Conservation (phyloP, 2,797 vertebrate genomes). For the Epinephelus malabaricus region DNA sequence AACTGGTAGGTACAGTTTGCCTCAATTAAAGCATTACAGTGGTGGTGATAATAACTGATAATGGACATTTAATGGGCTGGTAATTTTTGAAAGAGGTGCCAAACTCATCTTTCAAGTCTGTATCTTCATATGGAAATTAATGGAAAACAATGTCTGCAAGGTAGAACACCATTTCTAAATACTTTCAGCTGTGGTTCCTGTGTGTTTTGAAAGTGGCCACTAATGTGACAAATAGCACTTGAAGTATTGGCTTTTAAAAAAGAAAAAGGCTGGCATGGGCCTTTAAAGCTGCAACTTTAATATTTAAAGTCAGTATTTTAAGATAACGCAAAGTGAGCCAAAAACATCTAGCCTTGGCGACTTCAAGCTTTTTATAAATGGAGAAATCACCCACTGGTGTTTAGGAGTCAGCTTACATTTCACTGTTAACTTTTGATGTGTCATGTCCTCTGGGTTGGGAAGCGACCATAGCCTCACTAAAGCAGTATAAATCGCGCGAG, state of each 20-base stretch:
- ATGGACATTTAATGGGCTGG: too few species aligned
- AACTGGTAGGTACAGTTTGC: too few species aligned
- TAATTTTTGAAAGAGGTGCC: too few species aligned
- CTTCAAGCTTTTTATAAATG: conserved; percentile 18
- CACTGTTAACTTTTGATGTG: conserved; percentile 35
- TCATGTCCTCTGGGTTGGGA: conserved; percentile 29
- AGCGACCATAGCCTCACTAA: conserved; percentile 18
- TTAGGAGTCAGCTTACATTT: conserved; percentile 45
- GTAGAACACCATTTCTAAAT: not conserved
- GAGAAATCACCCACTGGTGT: conserved; percentile 35
- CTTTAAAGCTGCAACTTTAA: conserved; percentile 2
- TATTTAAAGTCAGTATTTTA: not conserved
- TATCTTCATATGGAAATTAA: not conserved
- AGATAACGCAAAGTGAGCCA: conserved; percentile 18
- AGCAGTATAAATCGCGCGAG: conserved; percentile 41
- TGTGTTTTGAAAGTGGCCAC: not conserved
- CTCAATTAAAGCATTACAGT: too few species aligned
- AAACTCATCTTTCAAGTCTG: not conserved
- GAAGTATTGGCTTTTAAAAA: not conserved
- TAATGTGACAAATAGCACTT: not conserved
- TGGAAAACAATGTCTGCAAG: not conserved
- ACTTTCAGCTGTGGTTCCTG: not conserved
- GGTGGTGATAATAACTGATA: too few species aligned
- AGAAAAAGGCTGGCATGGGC: too few species aligned
- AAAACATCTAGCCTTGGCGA: conserved; percentile 23